Evolutionary conservation across 2,888 invertebrate species (phyloP).

Genomic region (Clanis bilineata): DNA sequence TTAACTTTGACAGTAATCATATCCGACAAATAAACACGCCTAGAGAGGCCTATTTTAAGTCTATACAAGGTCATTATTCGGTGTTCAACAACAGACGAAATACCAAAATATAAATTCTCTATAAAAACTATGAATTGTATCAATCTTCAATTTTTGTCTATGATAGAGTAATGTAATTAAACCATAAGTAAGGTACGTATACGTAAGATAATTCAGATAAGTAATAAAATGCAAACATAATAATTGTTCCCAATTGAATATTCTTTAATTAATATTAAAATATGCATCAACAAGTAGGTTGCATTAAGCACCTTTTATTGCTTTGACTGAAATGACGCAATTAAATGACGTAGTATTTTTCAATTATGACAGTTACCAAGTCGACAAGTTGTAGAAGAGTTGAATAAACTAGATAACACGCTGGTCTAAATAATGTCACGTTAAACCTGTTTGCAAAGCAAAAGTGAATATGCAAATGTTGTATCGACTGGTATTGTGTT

Average conservation of each 20-base stretch:
- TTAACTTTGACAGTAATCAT: too few species aligned
- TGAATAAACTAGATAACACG: constrained; percentile 5
- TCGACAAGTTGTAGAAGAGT: constrained; percentile 8
- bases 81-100: neutral
- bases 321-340: constrained; percentile 13
- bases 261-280: constrained; percentile 14
- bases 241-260: neutral
- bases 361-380: neutral
- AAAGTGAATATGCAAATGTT: neutral
- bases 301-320: constrained; percentile 1
- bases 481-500: neutral
- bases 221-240: constrained; percentile 1
- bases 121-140: too few species aligned
- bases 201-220: neutral
- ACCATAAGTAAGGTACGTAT: neutral
- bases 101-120: neutral
- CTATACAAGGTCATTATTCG: too few species aligned
- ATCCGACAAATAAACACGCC: too few species aligned
- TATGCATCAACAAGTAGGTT: constrained; percentile 17
- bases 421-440: neutral
- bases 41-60: too few species aligned
- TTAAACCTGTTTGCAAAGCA: neutral
- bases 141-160: too few species aligned
- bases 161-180: neutral
- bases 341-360: neutral